Evolutionary conservation across 2,113 vertebrate species (phyloP).

Genomic region (Catagonus wagneri): DNA sequence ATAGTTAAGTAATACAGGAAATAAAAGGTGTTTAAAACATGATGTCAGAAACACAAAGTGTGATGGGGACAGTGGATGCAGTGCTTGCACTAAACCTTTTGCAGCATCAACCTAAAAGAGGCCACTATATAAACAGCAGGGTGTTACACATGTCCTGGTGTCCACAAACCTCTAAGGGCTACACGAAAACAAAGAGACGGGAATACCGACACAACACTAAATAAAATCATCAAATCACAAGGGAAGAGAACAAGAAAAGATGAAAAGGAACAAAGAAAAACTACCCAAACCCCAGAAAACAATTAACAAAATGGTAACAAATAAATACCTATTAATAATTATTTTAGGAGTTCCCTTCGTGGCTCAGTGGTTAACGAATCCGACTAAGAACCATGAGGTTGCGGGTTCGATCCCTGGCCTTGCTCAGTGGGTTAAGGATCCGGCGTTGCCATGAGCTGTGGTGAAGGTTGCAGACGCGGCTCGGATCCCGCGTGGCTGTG

Average conservation of each 20-base stretch:
- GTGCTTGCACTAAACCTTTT: background rate
- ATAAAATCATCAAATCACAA: background rate
- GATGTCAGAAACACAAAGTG: background rate
- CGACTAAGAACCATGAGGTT: no score
- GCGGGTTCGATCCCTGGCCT: no score
- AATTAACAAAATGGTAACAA: background rate
- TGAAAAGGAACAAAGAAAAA: background rate
- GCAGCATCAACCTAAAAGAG: background rate
- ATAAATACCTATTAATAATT: background rate
- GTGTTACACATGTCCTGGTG: rapidly evolving
- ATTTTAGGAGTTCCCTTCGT: no score
- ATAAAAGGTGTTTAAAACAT: background rate
- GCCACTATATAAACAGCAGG: background rate
- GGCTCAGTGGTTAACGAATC: no score
- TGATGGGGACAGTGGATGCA: background rate
- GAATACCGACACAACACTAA: background rate
- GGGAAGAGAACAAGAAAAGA: background rate
- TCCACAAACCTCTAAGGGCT: background rate
- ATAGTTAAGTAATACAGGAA: background rate
- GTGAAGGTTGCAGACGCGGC: no score
- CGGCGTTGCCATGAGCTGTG: no score
- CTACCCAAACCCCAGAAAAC: background rate
- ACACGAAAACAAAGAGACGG: background rate
- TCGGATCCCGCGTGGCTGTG: no score
- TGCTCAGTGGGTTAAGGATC: no score